Evolutionary conservation across 2,797 vertebrate genomes (phyloP).

Genomic region (Tangara arthus): DNA sequence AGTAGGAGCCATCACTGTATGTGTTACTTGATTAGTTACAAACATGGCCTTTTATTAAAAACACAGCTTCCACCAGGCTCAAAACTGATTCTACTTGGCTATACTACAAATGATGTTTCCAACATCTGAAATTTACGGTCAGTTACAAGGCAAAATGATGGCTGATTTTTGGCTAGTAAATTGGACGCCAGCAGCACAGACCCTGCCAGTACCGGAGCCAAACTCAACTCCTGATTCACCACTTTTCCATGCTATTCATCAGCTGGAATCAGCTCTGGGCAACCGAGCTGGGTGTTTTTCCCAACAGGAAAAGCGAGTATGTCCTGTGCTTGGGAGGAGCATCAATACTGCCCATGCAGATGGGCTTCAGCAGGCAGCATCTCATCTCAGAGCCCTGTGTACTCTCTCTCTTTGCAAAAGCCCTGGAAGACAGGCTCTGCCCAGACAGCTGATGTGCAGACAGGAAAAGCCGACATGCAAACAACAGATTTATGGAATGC

Average conservation of each 20-base stretch:
- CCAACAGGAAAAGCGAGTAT: background rate
- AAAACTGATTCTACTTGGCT: constrained; percentile 17
- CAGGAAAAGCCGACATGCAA: background rate
- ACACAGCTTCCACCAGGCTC: background rate
- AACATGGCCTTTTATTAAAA: constrained; percentile 48
- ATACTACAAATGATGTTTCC: constrained; percentile 7
- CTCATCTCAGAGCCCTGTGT: background rate
- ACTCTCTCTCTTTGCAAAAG: background rate
- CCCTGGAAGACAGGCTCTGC: background rate
- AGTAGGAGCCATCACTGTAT: background rate
- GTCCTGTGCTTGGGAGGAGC: background rate
- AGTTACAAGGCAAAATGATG: background rate
- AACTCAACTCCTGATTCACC: background rate
- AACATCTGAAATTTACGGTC: background rate
- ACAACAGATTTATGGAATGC: background rate
- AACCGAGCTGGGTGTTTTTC: background rate
- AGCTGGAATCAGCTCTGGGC: background rate
- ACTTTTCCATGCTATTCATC: background rate
- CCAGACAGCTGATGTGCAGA: background rate
- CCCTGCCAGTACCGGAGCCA: background rate
- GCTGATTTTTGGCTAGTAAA: background rate
- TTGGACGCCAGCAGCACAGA: background rate
- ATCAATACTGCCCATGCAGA: background rate
- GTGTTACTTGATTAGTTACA: constrained; percentile 49
- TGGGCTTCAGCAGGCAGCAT: background rate